Conservation (phyloP, 2,888 invertebrate species). For the Nephrotoma appendiculata region DNA sequence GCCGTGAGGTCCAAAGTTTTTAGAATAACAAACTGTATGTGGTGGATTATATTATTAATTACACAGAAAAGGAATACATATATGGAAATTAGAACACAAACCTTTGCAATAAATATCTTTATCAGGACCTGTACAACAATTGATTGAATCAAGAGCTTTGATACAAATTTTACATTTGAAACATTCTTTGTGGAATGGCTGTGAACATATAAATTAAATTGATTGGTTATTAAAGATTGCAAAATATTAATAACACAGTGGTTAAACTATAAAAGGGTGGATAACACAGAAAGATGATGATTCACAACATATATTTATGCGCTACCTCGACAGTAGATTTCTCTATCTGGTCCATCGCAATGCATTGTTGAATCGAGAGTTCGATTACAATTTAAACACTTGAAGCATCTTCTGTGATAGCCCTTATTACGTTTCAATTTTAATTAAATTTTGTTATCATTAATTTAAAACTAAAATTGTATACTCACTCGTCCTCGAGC, state of each 20-base stretch:
- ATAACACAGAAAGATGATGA: not conserved
- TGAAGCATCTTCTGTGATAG: conserved; percentile 83
- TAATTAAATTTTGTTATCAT: not conserved
- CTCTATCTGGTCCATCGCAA: conserved; percentile 84
- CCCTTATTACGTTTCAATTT: conserved; percentile 36
- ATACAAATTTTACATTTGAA: conserved; percentile 81
- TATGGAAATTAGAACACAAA: conserved; percentile 33
- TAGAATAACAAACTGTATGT: conserved; percentile 77
- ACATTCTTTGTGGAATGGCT: conserved; percentile 77
- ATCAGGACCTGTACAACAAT: conserved; percentile 87
- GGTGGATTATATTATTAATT: not conserved
- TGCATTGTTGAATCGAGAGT: conserved; percentile 77
- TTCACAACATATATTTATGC: not conserved
- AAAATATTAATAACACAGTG: not conserved
- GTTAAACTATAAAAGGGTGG: not conserved
- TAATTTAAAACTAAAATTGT: not conserved
- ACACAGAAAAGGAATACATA: not conserved
- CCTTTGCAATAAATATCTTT: conserved; percentile 96
- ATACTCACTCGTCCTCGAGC: conserved; percentile 72
- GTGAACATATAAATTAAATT: not conserved
- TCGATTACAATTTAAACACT: conserved; percentile 72
- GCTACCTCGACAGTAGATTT: conserved; percentile 81
- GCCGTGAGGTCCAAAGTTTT: conserved; percentile 94
- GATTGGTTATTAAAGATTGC: not conserved
- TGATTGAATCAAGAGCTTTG: conserved; percentile 79